Base-by-base conservation (phyloP, 2,888 invertebrate species). In the Hedya salicella region DNA sequence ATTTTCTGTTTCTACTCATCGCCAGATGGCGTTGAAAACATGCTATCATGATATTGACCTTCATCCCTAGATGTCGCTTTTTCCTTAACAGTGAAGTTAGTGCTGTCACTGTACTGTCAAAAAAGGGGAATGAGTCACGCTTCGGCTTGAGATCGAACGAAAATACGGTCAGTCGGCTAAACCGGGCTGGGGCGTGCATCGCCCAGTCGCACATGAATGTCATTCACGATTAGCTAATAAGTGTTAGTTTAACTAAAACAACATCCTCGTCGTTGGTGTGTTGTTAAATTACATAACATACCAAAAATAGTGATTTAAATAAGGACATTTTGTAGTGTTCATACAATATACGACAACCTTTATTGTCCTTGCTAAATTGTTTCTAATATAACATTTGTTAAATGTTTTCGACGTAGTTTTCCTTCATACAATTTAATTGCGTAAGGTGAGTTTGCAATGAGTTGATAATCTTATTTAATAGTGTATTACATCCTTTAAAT, bases 321-420 rank as follows among this genome's bases (percentile, higher is more conserved):
- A 66, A 53, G 61, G 32, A 32, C 19, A 39, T 54, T 54, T 54
- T 17, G 32, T 48, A 66, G 66, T 66, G 60, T 61, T 61, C 13
- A 54, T 60, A 61, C 61, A 66, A 53, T 30, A 69, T 69, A 71
- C 67, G 64, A 69, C 68, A 76, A 75, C 67, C 68, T 67, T 66
- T 68, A 69, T 73, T 78, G 79, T 73, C 81, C 79, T 82, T 80
- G 82, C 75, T 70, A 81, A 79, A 82, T 77, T 83, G 78, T 79
- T 80, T 76, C 75, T 70, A 76, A 74, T 80, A 70, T 70, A 68
- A 76, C 77, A 79, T 75, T 78, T 69, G 80, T 77, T 83, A 80
- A 76, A 88, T 88, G 86, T 74, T 75, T 80, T 76, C 71, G 73
- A 78, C 75, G 73, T 82, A 79, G 75, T 76, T 82, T 75, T 76